Evolutionary conservation across 2,113 vertebrate genomes (phyloP).

Genomic region (Tetrao urogallus): DNA sequence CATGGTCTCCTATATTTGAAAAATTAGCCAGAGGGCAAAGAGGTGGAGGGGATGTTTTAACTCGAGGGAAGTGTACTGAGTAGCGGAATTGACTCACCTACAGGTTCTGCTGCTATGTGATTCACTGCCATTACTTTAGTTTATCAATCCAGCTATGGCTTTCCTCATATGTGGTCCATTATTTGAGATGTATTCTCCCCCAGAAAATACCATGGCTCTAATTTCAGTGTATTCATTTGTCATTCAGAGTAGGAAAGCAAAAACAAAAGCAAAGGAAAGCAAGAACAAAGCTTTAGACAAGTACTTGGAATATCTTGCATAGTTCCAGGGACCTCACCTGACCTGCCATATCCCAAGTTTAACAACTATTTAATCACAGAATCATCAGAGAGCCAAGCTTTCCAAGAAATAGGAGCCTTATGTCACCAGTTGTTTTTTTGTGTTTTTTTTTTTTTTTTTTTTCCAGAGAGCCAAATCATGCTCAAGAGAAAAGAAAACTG

Average conservation of each 20-base stretch:
- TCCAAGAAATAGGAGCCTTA: conserved; percentile 44
- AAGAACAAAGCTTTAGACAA: conserved; percentile 1
- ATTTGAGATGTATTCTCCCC: background rate
- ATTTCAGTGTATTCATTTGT: conserved; percentile 16
- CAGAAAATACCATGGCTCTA: background rate
- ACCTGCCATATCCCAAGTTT: conserved; percentile 20
- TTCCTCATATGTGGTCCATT: background rate
- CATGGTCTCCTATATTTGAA: background rate
- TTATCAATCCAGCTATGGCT: background rate
- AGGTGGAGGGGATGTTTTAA: background rate
- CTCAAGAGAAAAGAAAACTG: conserved; percentile 49
- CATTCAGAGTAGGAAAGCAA: conserved; percentile 35
- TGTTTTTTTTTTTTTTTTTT: background rate
- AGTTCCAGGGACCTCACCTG: conserved; percentile 58
- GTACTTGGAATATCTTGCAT: conserved; percentile 7
- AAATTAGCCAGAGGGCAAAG: background rate
- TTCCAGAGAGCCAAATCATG: background rate
- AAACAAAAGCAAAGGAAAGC: conserved; percentile 35
- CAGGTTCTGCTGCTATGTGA: background rate
- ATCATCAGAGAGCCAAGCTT: background rate
- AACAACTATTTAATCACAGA: conserved; percentile 23
- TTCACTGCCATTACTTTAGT: background rate
- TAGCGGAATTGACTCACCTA: background rate
- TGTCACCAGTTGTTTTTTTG: conserved; percentile 21
- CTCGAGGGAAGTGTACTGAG: background rate